Evolutionary conservation across 2,888 invertebrate genomes (phyloP), one percentile per base, ranked within the genome.

Genomic region (Busseola fusca): DNA sequence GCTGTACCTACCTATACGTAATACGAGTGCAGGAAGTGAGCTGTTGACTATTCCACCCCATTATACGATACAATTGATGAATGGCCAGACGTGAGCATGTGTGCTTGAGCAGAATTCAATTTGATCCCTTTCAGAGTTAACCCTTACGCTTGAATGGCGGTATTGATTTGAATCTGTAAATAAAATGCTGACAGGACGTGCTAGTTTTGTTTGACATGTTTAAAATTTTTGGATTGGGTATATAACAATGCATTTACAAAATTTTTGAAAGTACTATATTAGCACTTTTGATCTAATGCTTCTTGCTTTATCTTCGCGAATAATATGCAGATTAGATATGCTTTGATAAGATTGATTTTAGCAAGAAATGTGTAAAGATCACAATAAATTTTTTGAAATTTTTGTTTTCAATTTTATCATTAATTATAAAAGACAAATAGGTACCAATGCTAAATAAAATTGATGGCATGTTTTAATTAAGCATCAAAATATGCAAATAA

Each of bases 81-180:
- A 94, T 94, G 88, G 91, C 86, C 91, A 92, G 88, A 91, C 88
- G 91, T 83, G 93, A 92, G 88, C 93, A 93, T 92, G 91, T 93
- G 93, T 93, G 91, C 91, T 92, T 89, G 90, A 91, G 89, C 90
- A 87, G 87, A 93, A 94, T 94, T 93, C 93, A 93, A 94, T 93
- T 93, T 93, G 92, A 93, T 92, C 92, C 93, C 92, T 93, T 93
- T 93, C 91, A 91, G 84, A 88, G 91, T 86, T 90, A 92, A 92
- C 93, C 93, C 94, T 93, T 94, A 87, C 89, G 90, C 87, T 83
- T 88, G 89, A 89, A 89, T 91, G 88, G 85, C 84, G 78, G 88
- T 91, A 92, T 93, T 93, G 93, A 94, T 95, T 93, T 93, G 92
- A 93, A 94, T 92, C 89, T 84, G 91, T 91, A 90, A 93, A 93